Conservation (phyloP, 2,888 invertebrate species). For the Hedychridium roseum region DNA sequence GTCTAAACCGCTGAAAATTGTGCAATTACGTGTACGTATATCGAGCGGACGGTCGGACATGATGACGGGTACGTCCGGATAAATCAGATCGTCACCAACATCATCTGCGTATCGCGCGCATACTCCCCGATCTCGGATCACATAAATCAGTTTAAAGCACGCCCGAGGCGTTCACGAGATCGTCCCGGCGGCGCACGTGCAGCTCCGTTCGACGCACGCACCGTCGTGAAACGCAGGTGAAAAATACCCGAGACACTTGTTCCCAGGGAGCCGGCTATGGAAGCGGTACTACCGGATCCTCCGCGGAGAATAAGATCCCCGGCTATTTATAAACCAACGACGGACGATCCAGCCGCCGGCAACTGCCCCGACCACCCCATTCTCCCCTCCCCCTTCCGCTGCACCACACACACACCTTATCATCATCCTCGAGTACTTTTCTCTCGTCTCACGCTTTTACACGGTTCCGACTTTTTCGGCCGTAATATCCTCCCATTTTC, state of each 20-base stretch:
- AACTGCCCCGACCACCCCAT: slow-evolving; percentile 5
- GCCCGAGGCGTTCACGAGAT: background rate
- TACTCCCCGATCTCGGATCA: no score
- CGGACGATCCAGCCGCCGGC: slow-evolving; percentile 22
- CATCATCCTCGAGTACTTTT: background rate
- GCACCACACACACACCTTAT: no score
- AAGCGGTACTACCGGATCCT: slow-evolving; percentile 35
- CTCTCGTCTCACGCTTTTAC: background rate
- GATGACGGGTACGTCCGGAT: no score
- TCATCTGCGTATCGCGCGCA: no score
- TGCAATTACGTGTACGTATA: no score
- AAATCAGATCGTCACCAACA: no score
- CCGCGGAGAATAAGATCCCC: slow-evolving; percentile 35
- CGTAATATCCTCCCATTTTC: slow-evolving; percentile 8
- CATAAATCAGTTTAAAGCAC: no score
- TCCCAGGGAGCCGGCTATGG: slow-evolving; percentile 36
- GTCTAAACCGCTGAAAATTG: no score
- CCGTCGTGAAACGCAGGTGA: slow-evolving; percentile 10
- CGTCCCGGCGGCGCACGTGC: background rate
- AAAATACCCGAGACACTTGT: slow-evolving; percentile 33
- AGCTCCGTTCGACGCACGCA: slow-evolving; percentile 2
- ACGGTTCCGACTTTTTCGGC: no score
- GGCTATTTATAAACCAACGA: slow-evolving; percentile 49
- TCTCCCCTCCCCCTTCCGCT: no score
- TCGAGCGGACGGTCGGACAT: no score